Conservation (phyloP, 2,797 vertebrate genomes). For the Notamacropus eugenii region DNA sequence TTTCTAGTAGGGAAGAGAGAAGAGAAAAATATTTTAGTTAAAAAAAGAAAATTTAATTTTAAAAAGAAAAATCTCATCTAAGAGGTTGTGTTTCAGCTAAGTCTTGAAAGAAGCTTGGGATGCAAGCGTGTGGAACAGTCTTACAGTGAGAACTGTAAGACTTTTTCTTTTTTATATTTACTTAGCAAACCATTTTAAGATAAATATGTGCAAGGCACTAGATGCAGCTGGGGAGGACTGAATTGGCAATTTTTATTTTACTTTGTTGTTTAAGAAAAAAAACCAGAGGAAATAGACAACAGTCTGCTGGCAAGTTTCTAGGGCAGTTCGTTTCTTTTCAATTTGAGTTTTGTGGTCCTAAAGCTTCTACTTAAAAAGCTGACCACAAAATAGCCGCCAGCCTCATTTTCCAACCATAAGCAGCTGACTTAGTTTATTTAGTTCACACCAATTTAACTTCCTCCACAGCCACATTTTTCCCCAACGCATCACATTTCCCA, state of each 20-base stretch:
- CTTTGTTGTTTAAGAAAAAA: background rate
- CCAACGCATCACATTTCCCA: background rate
- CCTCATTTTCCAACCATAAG: constrained; percentile 63
- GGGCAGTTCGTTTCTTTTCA: background rate
- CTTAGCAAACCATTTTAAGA: constrained; percentile 4
- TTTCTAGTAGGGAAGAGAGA: background rate
- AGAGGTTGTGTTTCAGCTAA: background rate
- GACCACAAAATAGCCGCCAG: constrained; percentile 46
- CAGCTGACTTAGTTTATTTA: constrained; percentile 39
- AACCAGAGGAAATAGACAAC: background rate
- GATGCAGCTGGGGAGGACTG: background rate
- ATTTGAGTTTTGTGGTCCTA: background rate
- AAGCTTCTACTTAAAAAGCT: constrained; percentile 64
- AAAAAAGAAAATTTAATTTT: background rate
- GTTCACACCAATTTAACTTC: background rate
- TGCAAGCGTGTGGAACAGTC: background rate
- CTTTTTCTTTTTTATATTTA: background rate
- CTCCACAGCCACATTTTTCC: background rate
- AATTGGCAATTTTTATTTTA: background rate
- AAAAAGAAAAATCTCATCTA: background rate
- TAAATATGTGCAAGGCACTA: background rate
- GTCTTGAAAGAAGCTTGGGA: constrained; percentile 5
- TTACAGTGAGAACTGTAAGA: background rate
- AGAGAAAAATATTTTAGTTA: background rate
- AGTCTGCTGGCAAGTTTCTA: background rate